These are phyloP conservation scores for Noctua pronuba DNA, from an alignment of 2,888 invertebrate species.

Conservation along the genomic window DNA sequence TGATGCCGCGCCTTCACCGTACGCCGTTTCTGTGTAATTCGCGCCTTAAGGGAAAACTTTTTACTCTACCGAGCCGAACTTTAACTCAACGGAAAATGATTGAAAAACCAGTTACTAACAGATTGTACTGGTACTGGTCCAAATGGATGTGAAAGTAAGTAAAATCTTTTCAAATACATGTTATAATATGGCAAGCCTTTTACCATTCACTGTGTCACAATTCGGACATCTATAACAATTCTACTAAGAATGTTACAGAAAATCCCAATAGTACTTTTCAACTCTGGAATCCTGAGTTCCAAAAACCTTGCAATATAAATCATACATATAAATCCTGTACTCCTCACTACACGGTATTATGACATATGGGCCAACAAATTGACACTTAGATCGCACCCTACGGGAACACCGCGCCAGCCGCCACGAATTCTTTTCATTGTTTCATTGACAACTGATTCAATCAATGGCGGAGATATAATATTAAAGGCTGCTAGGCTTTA, in stretches of 20 bases:
- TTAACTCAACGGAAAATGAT: background rate
- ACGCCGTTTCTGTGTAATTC: too few species aligned
- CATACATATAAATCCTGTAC: background rate
- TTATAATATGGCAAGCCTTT: background rate
- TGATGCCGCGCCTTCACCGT: too few species aligned
- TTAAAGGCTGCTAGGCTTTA: background rate
- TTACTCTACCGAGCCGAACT: background rate
- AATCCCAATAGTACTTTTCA: background rate
- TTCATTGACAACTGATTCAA: constrained; percentile 41
- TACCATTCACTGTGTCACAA: background rate
- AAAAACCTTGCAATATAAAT: background rate
- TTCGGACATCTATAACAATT: background rate
- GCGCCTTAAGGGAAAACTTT: background rate
- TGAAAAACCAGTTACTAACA: background rate
- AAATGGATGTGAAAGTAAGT: background rate
- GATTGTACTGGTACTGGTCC: too few species aligned
- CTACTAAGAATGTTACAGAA: background rate
- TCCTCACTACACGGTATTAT: background rate
- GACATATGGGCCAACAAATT: constrained; percentile 29
- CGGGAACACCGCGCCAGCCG: constrained; percentile 30
- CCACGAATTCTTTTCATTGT: constrained; percentile 34
- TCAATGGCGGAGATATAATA: background rate
- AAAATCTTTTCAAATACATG: background rate
- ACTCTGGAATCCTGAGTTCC: background rate
- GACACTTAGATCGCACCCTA: constrained; percentile 29